Evolutionary conservation across 2,797 vertebrate species (phyloP).

Genomic region (Kryptopterus vitreolus): DNA sequence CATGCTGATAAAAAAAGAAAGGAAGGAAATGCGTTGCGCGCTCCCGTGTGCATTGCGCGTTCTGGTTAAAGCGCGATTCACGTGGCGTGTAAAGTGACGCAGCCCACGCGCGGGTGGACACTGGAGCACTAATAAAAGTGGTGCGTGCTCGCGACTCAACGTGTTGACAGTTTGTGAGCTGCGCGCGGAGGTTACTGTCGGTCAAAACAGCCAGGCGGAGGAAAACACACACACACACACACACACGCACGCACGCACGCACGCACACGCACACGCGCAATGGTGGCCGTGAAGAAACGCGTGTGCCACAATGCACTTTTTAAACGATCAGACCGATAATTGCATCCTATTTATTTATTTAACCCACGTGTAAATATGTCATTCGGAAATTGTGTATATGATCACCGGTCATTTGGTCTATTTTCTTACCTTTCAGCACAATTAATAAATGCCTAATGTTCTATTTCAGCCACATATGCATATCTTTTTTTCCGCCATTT

Average conservation of each 20-base stretch:
- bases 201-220: slow-evolving; percentile 67
- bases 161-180: slow-evolving; percentile 67
- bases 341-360: neutral
- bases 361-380: no score
- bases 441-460: neutral
- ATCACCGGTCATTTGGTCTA: no score
- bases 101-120: slow-evolving; percentile 56
- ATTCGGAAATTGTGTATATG: neutral
- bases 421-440: neutral
- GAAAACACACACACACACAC: slow-evolving; percentile 63
- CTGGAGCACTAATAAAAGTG: slow-evolving; percentile 54
- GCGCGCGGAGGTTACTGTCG: slow-evolving; percentile 72
- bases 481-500: neutral
- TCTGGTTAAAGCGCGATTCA: slow-evolving; percentile 27
- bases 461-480: neutral
- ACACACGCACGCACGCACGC: no score
- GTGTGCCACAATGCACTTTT: neutral
- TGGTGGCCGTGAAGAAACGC: slow-evolving; percentile 22
- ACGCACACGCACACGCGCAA: no score
- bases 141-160: slow-evolving; percentile 58
- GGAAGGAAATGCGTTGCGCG: neutral
- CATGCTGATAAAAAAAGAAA: neutral
- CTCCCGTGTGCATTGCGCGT: no score
- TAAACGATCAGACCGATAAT: neutral
- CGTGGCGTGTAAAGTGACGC: slow-evolving; percentile 45